Conservation (phyloP, 2,888 invertebrate species). For the Zaprionus obscuricornis region DNA sequence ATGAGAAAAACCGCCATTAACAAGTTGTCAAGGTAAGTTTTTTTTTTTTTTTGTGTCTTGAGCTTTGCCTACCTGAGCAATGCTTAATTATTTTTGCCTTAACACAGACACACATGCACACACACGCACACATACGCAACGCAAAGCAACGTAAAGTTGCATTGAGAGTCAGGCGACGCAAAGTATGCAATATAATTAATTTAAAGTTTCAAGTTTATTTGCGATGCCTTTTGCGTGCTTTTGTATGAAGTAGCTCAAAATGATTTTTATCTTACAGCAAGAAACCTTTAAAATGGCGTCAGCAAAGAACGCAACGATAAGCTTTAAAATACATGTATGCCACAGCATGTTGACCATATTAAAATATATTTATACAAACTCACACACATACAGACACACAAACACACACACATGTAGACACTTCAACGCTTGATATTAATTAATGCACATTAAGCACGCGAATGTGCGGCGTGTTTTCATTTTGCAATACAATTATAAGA, state of each 20-base stretch:
- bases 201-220: constrained; percentile 60
- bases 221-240: constrained; percentile 43
- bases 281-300: constrained; percentile 63
- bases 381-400: background rate
- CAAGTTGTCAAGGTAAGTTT: constrained; percentile 84
- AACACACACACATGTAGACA: constrained; percentile 6
- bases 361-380: constrained; percentile 1
- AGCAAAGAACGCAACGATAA: constrained; percentile 65
- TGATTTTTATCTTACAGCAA: constrained; percentile 50
- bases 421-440: constrained; percentile 61
- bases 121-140: constrained; percentile 18
- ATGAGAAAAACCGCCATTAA: constrained; percentile 84
- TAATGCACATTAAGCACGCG: constrained; percentile 72
- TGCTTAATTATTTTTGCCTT: constrained; percentile 67
- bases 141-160: background rate
- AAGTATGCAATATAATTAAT: constrained; percentile 60
- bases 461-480: constrained; percentile 43
- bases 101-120: constrained; percentile 16
- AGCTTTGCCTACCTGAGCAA: constrained; percentile 28
- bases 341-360: constrained; percentile 39
- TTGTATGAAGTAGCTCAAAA: constrained; percentile 39
- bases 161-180: constrained; percentile 2
- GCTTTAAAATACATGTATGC: constrained; percentile 34
- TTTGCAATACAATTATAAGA: constrained; percentile 42
- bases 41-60: constrained; percentile 15